Conservation (phyloP, 2,888 invertebrate genomes). For the Tinea trinotella region DNA sequence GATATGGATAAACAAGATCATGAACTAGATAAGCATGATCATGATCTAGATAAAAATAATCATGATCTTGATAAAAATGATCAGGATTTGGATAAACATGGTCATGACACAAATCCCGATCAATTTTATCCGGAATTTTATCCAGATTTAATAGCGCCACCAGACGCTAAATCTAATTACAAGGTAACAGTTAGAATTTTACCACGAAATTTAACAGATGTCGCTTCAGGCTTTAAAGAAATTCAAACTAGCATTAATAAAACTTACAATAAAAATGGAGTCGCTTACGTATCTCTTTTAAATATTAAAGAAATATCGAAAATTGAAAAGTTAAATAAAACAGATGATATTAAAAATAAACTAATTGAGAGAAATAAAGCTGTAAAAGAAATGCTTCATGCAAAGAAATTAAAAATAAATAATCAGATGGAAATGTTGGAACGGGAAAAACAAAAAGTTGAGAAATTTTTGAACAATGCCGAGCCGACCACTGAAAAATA, state of each 20-base stretch:
- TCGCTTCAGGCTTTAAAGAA: constrained; percentile 48
- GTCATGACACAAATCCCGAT: background rate
- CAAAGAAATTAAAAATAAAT: constrained; percentile 42
- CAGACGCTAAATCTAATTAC: constrained; percentile 33
- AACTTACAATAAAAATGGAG: constrained; percentile 48
- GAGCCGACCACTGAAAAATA: too few relatives aligned
- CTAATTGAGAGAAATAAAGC: constrained; percentile 27
- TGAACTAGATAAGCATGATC: background rate
- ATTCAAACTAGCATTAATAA: constrained; percentile 55
- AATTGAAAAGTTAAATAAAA: constrained; percentile 36
- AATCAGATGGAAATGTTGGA: constrained; percentile 38
- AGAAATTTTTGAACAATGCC: too few relatives aligned
- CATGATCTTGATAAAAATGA: too few relatives aligned
- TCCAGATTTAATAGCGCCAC: background rate
- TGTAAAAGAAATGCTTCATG: constrained; percentile 35
- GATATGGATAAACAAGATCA: too few relatives aligned
- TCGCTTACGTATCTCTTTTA: constrained; percentile 43
- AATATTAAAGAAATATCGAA: constrained; percentile 57
- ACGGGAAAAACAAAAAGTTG: constrained; percentile 38
- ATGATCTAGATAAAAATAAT: background rate
- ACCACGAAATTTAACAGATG: constrained; percentile 40
- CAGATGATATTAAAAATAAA: constrained; percentile 13
- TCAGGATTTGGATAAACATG: background rate
- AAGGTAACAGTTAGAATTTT: constrained; percentile 51
- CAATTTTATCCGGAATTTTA: background rate